Percentiles rank a stretch among this genome's conserved stretches.
Conservation (phyloP, 2,113 vertebrate species). For the Alces alces region DNA sequence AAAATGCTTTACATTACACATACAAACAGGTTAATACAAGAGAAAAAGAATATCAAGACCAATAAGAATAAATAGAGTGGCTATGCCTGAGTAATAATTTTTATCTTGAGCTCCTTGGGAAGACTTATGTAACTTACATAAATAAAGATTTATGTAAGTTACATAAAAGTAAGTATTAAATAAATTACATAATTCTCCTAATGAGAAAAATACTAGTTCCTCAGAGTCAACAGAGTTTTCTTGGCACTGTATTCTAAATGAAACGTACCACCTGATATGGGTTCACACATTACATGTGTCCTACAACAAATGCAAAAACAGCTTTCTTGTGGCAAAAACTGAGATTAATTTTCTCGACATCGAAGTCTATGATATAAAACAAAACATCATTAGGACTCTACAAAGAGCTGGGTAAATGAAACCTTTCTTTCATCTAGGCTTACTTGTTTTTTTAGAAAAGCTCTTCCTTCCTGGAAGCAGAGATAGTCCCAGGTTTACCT, state of each 20-base stretch:
- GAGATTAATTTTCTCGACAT: not conserved
- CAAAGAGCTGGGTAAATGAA: not conserved
- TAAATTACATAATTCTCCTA: not conserved
- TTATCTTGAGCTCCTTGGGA: not conserved
- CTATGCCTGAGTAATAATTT: not conserved
- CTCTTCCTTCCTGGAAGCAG: not conserved
- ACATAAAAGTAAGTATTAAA: not conserved
- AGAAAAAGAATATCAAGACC: not conserved
- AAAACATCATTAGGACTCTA: not conserved
- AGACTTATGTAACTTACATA: not conserved
- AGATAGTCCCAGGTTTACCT: not conserved
- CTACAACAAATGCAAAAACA: not conserved
- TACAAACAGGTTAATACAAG: not conserved
- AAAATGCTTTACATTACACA: not conserved
- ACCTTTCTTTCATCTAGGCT: not conserved
- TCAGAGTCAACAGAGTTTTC: not conserved
- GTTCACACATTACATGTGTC: no score
- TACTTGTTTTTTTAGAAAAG: not conserved
- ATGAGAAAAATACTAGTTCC: not conserved
- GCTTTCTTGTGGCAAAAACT: not conserved
- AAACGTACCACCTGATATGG: not conserved
- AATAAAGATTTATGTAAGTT: not conserved
- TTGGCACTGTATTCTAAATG: not conserved
- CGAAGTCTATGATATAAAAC: not conserved
- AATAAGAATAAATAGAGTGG: not conserved